These are phyloP conservation scores for Oreocharis arfaki DNA, from an alignment of 2,113 vertebrate species.

Conservation along the genomic window DNA sequence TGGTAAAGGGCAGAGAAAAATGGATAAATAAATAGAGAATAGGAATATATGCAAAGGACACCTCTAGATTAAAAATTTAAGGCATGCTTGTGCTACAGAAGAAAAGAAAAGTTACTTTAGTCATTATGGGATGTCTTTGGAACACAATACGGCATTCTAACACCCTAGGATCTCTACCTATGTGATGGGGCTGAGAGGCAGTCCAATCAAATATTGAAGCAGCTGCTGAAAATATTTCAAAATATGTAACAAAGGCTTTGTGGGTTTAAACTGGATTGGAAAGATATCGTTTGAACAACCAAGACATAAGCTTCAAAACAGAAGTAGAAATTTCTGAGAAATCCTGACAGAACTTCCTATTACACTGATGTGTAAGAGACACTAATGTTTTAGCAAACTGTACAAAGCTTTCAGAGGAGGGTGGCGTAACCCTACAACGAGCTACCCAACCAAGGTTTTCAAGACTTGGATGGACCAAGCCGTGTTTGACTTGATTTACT, in stretches of 20 bases:
- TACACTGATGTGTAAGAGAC: background rate
- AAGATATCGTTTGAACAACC: background rate
- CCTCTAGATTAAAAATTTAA: background rate
- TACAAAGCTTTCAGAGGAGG: background rate
- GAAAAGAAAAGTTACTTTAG: background rate
- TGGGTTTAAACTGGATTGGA: background rate
- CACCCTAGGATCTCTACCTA: background rate
- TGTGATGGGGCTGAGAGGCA: background rate
- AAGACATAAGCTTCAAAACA: background rate
- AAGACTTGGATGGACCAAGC: background rate
- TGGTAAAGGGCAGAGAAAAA: background rate
- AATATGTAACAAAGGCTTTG: background rate
- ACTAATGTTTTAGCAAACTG: background rate
- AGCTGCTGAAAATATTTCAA: background rate
- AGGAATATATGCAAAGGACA: background rate
- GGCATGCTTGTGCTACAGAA: background rate
- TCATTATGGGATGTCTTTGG: background rate
- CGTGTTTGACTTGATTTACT: rapidly evolving
- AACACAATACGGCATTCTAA: background rate
- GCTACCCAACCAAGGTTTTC: background rate
- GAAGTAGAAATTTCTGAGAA: background rate
- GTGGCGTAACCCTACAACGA: background rate
- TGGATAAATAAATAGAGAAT: background rate
- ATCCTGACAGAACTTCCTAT: background rate
- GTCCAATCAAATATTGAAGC: background rate